Evolutionary conservation across 2,113 vertebrate genomes (phyloP).

Genomic region (Tenrec ecaudatus): DNA sequence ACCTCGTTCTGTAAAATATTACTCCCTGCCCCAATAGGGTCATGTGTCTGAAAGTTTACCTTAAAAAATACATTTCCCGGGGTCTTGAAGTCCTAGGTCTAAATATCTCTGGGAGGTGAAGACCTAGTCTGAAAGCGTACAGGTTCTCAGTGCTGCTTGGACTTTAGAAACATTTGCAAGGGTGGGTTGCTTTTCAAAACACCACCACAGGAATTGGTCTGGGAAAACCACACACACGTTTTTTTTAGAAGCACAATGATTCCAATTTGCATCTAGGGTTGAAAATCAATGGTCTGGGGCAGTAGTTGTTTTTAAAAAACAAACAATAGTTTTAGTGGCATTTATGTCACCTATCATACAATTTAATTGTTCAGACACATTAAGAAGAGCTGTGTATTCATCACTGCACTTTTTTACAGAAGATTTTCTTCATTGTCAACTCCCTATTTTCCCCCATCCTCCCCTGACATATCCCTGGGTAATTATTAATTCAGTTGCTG

Average conservation of each 20-base stretch:
- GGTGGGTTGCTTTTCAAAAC: not conserved
- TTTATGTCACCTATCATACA: too few relatives aligned
- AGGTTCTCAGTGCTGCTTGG: not conserved
- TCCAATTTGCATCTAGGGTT: not conserved
- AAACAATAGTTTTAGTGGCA: too few relatives aligned
- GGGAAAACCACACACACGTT: not conserved
- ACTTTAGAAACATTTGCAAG: not conserved
- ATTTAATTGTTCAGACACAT: too few relatives aligned
- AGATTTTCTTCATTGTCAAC: too few relatives aligned
- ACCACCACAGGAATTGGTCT: not conserved
- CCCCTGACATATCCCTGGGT: too few relatives aligned
- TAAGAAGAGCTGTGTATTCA: too few relatives aligned
- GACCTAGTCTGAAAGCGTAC: not conserved
- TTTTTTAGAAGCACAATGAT: not conserved
- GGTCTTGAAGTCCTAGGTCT: not conserved
- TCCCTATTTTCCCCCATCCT: too few relatives aligned
- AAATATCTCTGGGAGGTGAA: not conserved
- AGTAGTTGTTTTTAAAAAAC: not conserved
- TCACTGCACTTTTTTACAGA: too few relatives aligned
- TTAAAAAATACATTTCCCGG: not conserved
- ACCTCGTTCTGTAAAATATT: not conserved
- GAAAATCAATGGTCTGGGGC: not conserved
- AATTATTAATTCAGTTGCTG: too few relatives aligned
- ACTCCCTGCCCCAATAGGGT: too few relatives aligned
- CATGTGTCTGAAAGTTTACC: conserved; percentile 1